Base-by-base conservation (phyloP, 2,888 invertebrate genomes). In the Cheilosia scutellata region DNA sequence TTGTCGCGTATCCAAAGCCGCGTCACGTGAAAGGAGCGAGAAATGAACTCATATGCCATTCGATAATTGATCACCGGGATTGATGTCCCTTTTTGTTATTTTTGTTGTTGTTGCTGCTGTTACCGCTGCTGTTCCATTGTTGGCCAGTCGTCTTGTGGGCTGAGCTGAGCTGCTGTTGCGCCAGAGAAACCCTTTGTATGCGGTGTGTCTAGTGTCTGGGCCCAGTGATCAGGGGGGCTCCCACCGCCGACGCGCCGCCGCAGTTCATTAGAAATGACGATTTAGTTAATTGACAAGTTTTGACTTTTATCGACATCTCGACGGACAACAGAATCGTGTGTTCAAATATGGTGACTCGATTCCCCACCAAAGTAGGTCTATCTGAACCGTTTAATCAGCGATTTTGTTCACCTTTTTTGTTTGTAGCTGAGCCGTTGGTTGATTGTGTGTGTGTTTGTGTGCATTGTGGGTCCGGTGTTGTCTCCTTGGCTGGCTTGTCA, bases 231-330 rank as follows among this genome's bases (percentile, higher is more conserved):
- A 13, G 27, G 33, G 47, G 31, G 42, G 37, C 55, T 55, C 57
- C 57, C 60, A 71, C 66, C 74, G 37, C 75, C 66, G 63, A 42
- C 65, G 51, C 70, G 58, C 79, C 62, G 63, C 63, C 60, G 49
- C 68, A 87, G 84, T 87, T 87, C 87, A 87, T 87, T 87, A 87
- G 76, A 80, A 72, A 84, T 77, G 87, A 87, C 83, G 80, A 79
- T 87, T 87, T 84, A 82, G 87, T 87, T 87, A 87, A 87, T 87
- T 87, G 87, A 87, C 87, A 87, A 87, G 87, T 87, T 87, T 87
- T 87, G 87, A 87, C 84, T 87, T 84, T 80, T 84, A 87, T 87
- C 87, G 87, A 87, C 87, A 87, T 80, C 84, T 87, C 79, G 80
- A 87, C 72, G 84, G 83, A 87, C 87, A 87, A 84, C 84, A 84